These are phyloP conservation scores for Cantharis lateralis DNA, from an alignment of 2,888 invertebrate genomes.

Conservation along the genomic window DNA sequence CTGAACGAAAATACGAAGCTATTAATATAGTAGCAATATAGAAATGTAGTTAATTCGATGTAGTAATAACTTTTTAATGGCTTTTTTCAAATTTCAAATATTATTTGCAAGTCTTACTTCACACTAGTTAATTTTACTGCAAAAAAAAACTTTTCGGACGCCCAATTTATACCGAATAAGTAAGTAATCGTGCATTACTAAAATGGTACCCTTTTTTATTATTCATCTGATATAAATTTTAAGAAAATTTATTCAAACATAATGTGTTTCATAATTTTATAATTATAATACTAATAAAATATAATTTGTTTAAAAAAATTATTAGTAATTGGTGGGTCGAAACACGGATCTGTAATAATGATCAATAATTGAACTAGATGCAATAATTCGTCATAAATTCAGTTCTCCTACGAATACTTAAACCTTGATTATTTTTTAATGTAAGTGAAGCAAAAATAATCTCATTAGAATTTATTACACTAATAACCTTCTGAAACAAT, in stretches of 20 bases:
- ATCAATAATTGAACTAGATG: not conserved
- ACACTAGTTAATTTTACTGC: not conserved
- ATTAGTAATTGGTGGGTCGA: not conserved
- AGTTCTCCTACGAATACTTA: not conserved
- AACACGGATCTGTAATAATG: not conserved
- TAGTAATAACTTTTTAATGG: not conserved
- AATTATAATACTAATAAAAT: not conserved
- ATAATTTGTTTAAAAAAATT: not conserved
- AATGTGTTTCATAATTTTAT: not conserved
- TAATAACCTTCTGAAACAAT: not conserved
- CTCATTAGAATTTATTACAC: not conserved
- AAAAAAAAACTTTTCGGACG: not conserved
- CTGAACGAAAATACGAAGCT: not conserved
- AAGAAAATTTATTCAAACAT: not conserved
- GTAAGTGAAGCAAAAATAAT: not conserved
- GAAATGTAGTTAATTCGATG: not conserved
- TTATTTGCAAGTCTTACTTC: not conserved
- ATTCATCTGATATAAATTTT: not conserved
- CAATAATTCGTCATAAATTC: not conserved
- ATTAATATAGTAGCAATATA: not conserved
- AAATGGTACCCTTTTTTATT: not conserved
- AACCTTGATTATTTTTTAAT: constrained; percentile 1
- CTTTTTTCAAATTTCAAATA: not conserved
- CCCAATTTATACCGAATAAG: not conserved
- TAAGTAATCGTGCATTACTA: not conserved